Evolutionary conservation across 2,888 invertebrate species (phyloP).

Genomic region (Apotomis betuletana): DNA sequence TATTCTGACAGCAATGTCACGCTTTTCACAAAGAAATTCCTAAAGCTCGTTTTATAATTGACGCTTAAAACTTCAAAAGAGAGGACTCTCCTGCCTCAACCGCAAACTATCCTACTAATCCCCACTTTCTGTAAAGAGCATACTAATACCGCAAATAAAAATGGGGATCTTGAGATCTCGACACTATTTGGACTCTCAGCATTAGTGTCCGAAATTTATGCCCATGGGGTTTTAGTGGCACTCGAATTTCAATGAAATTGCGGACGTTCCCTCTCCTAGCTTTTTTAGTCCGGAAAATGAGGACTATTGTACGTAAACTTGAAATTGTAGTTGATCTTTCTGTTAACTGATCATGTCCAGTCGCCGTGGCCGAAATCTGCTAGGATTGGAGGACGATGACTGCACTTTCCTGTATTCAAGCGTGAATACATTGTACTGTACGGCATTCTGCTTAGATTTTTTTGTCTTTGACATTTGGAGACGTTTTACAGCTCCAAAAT

Average conservation of each 20-base stretch:
- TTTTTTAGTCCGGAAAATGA: slow-evolving; percentile 5
- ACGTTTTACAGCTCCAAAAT: too few species aligned
- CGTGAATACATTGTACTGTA: too few species aligned
- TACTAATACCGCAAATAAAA: slow-evolving; percentile 61
- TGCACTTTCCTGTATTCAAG: too few species aligned
- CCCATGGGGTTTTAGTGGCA: slow-evolving; percentile 60
- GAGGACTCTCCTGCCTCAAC: slow-evolving; percentile 15
- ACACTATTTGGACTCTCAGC: slow-evolving; percentile 55
- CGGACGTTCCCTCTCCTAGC: slow-evolving; percentile 38
- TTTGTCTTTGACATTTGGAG: too few species aligned
- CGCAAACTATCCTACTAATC: slow-evolving; percentile 20
- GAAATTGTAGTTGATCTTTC: too few species aligned
- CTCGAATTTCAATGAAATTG: slow-evolving; percentile 72
- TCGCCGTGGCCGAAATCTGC: too few species aligned
- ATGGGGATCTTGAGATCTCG: slow-evolving; percentile 57
- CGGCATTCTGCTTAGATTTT: too few species aligned
- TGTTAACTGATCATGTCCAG: too few species aligned
- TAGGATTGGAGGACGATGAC: too few species aligned
- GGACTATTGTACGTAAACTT: not conserved
- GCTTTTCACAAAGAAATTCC: not conserved
- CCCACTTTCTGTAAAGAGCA: slow-evolving; percentile 42
- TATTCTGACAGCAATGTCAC: not conserved
- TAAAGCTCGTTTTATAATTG: not conserved
- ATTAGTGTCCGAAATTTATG: slow-evolving; percentile 71
- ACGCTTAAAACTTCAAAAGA: slow-evolving; percentile 3